Evolutionary conservation across 2,113 vertebrate species (phyloP), one percentile per base, ranked within the genome.

Genomic region (Leptodactylus fuscus): DNA sequence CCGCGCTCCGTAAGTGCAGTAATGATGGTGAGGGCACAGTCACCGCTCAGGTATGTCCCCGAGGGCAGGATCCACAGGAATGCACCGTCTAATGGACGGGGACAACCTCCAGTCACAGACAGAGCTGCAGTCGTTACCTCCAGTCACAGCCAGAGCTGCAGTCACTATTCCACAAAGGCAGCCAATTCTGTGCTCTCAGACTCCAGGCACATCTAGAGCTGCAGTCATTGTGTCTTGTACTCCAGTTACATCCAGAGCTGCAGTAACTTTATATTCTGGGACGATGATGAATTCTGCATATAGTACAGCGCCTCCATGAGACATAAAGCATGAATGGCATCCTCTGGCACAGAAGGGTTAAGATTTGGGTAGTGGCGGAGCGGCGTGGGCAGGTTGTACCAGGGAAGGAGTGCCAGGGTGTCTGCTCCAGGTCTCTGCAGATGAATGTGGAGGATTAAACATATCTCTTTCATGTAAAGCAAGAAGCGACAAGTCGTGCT

Each of bases 341-440:
- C n/a, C 34, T 20, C 18, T 18, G n/a, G 3, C 36, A 38, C 0
- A 36, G 0, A 83, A 46, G 38, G 46, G 70, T 76, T 83, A 83
- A 83, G 6, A 22, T 7, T 48, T 65, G 9, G 60, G 60, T 16
- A 18, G 60, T 75, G n/a, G n/a, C 20, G n/a, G 71, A 38, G 55
- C 18, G 41, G 71, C 20, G n/a, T 16, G 32, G 18, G 4, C 1
- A n/a, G 20, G 36, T 38, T 16, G n/a, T 81, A 78, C 76, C 84
- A 81, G 24, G 48, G 38, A 81, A 84, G 62, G 75, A 55, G 74
- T 79, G 83, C 83, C 76, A 79, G 32, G 29, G 13, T 44, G 48
- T 49, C 29, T 85, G 74, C 22, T 18, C 44, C 38, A 46, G 36
- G 34, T 49, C 60, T 82, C 29, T 55, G 12, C 62, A n/a, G 48